Percentiles rank a stretch among this genome's conserved stretches.
Evolutionary conservation across 2,888 invertebrate species (phyloP).

Genomic region (Metallyticus violacea): DNA sequence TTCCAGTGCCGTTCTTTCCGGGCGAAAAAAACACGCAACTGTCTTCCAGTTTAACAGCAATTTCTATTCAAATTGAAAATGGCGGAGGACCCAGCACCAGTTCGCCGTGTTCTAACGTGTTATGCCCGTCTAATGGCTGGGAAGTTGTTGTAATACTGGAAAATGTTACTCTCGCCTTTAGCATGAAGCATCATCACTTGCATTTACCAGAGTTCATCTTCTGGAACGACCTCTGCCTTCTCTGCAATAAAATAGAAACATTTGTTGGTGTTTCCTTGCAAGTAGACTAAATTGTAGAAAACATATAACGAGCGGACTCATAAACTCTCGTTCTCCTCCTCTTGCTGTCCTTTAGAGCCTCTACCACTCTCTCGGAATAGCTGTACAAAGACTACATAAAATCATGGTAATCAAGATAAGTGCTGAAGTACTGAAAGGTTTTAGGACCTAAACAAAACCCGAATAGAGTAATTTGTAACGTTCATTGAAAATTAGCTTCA

Average conservation of each 20-base stretch:
- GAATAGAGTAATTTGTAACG: too few relatives aligned
- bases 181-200: not conserved
- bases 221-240: not conserved
- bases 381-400: not conserved
- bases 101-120: not conserved
- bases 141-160: not conserved
- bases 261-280: not conserved
- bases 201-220: not conserved
- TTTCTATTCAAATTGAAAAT: constrained; percentile 9
- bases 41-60: not conserved
- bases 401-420: not conserved
- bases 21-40: not conserved
- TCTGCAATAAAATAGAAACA: not conserved
- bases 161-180: not conserved
- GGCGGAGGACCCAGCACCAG: not conserved
- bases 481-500: too few relatives aligned
- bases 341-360: not conserved
- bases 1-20: not conserved
- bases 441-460: too few relatives aligned
- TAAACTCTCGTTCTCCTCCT: not conserved
- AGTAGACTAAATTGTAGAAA: not conserved
- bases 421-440: not conserved
- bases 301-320: not conserved
- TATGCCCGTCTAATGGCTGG: not conserved
- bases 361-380: not conserved